Conservation (phyloP, 2,113 vertebrate species). For the Cichladusa arquata region DNA sequence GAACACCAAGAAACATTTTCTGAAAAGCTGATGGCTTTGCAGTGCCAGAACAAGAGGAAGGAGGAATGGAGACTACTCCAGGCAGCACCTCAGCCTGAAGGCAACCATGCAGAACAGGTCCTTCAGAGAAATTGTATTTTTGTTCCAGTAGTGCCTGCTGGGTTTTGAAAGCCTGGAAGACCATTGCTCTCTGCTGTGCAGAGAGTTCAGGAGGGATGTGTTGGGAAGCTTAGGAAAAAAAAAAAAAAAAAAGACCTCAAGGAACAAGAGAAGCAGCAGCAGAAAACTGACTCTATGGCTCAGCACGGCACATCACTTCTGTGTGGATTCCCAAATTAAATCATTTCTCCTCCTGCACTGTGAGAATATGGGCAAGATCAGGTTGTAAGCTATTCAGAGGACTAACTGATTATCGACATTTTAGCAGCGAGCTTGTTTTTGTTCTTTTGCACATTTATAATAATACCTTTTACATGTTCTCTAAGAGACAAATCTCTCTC, state of each 20-base stretch:
- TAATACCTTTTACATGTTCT: conserved; percentile 56
- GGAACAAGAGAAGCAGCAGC: background rate
- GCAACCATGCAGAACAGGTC: background rate
- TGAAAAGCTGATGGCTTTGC: background rate
- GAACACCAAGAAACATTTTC: background rate
- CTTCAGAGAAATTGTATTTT: background rate
- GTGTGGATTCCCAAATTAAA: conserved; percentile 32
- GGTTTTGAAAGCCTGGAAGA: background rate
- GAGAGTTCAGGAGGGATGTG: background rate
- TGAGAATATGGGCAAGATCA: conserved; percentile 36
- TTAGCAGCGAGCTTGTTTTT: conserved; percentile 27
- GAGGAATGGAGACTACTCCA: background rate
- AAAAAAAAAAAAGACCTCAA: background rate
- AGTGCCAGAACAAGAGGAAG: background rate
- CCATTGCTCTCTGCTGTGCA: background rate
- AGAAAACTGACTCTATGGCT: background rate
- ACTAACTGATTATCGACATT: conserved; percentile 1
- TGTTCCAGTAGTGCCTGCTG: background rate
- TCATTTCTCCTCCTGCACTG: background rate
- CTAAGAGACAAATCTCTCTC: conserved; percentile 36
- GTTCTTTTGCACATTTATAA: conserved; percentile 28
- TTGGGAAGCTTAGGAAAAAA: conserved; percentile 8
- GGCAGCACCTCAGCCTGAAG: background rate
- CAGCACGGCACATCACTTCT: background rate
- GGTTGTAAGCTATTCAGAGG: conserved; percentile 13